These are phyloP conservation scores for Bombyx huttoni DNA, from an alignment of 2,888 invertebrate genomes.

Conservation along the genomic window DNA sequence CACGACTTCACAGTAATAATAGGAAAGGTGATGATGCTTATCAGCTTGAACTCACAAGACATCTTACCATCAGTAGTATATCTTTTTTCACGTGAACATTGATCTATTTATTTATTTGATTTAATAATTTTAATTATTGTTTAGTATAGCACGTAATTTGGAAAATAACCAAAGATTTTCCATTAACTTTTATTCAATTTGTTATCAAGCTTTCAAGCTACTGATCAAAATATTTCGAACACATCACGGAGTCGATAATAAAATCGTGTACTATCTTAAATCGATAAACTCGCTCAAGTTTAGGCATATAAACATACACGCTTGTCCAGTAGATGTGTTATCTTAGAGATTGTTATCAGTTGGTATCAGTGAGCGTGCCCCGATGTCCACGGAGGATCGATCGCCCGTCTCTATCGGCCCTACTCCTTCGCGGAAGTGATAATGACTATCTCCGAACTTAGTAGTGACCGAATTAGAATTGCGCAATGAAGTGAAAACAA, in stretches of 20 bases:
- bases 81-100: too few relatives aligned
- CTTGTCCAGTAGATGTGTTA: slow-evolving; percentile 30
- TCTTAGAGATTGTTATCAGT: slow-evolving; percentile 47
- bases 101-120: too few relatives aligned
- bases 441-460: slow-evolving; percentile 23
- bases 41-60: too few relatives aligned
- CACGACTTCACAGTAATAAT: too few relatives aligned
- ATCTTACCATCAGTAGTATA: too few relatives aligned
- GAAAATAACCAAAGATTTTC: too few relatives aligned
- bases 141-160: too few relatives aligned
- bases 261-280: slow-evolving; percentile 40
- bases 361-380: slow-evolving; percentile 47
- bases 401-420: slow-evolving; percentile 22
- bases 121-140: too few relatives aligned
- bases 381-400: slow-evolving; percentile 27
- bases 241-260: slow-evolving; percentile 27
- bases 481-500: neutral
- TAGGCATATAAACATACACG: slow-evolving; percentile 24
- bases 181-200: slow-evolving; percentile 1
- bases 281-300: slow-evolving; percentile 26
- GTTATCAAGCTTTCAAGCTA: neutral
- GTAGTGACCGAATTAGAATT: slow-evolving; percentile 34
- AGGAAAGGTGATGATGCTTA: too few relatives aligned
- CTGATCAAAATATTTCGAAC: slow-evolving; percentile 6
- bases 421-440: slow-evolving; percentile 29